A percentile compares a stretch with the other conserved stretches of the same genome.
These are phyloP conservation scores for Lepidurus couesii DNA, from an alignment of 1,140 invertebrate species.

Conservation along the genomic window DNA sequence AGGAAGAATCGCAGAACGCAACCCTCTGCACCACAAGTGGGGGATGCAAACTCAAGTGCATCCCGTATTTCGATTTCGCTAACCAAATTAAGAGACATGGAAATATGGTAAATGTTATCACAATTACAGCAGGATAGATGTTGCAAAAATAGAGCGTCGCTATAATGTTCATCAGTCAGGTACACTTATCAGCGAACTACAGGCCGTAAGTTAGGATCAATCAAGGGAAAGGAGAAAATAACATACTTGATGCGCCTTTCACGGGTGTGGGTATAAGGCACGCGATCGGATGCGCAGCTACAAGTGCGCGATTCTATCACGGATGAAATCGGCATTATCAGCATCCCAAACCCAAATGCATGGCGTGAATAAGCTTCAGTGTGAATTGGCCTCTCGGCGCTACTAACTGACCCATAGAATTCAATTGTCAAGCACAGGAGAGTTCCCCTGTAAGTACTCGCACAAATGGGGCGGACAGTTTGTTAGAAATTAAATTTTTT, in stretches of 20 bases:
- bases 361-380: not conserved
- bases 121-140: too few species aligned
- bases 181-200: not conserved
- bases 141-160: too few species aligned
- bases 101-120: too few species aligned
- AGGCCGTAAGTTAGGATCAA: not conserved
- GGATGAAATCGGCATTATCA: not conserved
- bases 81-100: too few species aligned
- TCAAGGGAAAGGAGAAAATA: not conserved
- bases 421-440: not conserved
- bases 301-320: not conserved
- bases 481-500: not conserved
- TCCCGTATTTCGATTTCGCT: too few species aligned
- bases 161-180: not conserved
- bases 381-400: slow-evolving; percentile 8
- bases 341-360: not conserved
- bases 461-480: not conserved
- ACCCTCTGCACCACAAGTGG: too few species aligned
- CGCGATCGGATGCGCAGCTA: not conserved
- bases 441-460: not conserved
- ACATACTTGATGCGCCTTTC: not conserved
- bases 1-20: too few species aligned
- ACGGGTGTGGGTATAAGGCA: not conserved
- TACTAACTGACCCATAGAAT: not conserved
- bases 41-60: too few species aligned